Percentiles rank a stretch among this genome's conserved stretches.
Conservation (phyloP, 2,113 vertebrate species). For the Meleagris gallopavo region DNA sequence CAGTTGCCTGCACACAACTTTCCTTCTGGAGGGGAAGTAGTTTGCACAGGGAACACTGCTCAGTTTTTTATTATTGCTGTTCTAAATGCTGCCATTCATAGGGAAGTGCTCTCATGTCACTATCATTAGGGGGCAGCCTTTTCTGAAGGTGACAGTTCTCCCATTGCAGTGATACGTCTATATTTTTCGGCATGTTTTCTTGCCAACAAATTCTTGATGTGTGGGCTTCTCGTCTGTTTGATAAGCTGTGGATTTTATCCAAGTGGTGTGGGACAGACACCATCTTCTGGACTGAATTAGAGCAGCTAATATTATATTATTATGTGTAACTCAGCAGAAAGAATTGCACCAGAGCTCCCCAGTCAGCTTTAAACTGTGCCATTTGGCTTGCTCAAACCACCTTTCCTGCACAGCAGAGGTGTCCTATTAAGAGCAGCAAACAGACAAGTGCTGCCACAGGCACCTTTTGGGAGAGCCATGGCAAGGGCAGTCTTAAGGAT, state of each 20-base stretch:
- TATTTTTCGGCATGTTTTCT: not conserved
- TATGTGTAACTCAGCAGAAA: not conserved
- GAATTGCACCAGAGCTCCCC: not conserved
- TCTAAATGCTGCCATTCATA: fast-evolving
- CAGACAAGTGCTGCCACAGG: not conserved
- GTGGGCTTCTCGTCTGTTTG: not conserved
- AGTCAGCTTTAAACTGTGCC: not conserved
- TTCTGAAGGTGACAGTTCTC: not conserved
- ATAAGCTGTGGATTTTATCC: not conserved
- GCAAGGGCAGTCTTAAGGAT: not conserved
- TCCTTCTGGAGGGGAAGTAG: not conserved
- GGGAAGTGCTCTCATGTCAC: not conserved
- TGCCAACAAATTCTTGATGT: not conserved
- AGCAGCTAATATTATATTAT: not conserved
- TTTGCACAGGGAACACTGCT: fast-evolving
- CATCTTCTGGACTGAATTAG: not conserved
- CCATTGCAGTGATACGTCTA: not conserved
- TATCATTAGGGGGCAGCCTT: not conserved
- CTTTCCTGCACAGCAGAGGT: not conserved
- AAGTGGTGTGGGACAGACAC: not conserved
- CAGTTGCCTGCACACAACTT: not conserved
- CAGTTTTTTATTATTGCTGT: not conserved
- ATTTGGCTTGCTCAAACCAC: not conserved
- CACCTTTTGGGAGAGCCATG: not conserved
- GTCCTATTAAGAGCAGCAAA: not conserved